These are phyloP conservation scores for Paguma larvata DNA, from an alignment of 2,797 vertebrate species.

Conservation along the genomic window DNA sequence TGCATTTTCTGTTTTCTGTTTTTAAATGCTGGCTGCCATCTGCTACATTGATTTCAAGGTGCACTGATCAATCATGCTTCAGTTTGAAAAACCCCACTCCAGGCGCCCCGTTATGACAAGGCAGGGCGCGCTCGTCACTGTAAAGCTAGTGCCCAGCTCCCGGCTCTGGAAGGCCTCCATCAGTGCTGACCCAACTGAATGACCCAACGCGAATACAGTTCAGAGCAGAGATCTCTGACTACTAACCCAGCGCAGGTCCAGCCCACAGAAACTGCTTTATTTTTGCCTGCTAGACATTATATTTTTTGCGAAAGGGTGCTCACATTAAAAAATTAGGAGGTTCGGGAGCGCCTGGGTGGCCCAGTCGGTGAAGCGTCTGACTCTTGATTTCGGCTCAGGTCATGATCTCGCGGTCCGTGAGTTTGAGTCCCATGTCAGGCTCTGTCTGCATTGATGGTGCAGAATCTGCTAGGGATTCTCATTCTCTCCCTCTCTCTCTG, in stretches of 20 bases:
- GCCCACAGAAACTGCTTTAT: not conserved
- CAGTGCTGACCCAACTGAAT: too few relatives aligned
- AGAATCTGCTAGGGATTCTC: too few relatives aligned
- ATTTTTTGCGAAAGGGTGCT: not conserved
- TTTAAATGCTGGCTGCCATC: not conserved
- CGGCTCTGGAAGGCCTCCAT: not conserved
- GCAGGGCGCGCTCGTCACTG: fast-evolving
- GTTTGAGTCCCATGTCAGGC: too few relatives aligned
- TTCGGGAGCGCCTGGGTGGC: too few relatives aligned
- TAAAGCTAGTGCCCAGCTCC: too few relatives aligned
- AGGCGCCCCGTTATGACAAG: not conserved
- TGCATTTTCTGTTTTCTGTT: not conserved
- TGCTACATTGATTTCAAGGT: not conserved
- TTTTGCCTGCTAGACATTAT: not conserved
- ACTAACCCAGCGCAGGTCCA: not conserved
- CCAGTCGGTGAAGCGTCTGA: too few relatives aligned
- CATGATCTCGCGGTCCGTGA: too few relatives aligned
- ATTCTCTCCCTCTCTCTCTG: too few relatives aligned
- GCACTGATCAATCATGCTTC: not conserved
- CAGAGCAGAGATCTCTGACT: not conserved
- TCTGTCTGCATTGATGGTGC: too few relatives aligned
- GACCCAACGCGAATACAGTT: not conserved
- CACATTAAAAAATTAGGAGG: not conserved
- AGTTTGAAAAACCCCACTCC: not conserved
- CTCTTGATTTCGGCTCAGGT: too few relatives aligned